Percentiles rank a stretch among this genome's conserved stretches.
Conservation (phyloP, 2,888 invertebrate species). For the Xestobium rufovillosum region DNA sequence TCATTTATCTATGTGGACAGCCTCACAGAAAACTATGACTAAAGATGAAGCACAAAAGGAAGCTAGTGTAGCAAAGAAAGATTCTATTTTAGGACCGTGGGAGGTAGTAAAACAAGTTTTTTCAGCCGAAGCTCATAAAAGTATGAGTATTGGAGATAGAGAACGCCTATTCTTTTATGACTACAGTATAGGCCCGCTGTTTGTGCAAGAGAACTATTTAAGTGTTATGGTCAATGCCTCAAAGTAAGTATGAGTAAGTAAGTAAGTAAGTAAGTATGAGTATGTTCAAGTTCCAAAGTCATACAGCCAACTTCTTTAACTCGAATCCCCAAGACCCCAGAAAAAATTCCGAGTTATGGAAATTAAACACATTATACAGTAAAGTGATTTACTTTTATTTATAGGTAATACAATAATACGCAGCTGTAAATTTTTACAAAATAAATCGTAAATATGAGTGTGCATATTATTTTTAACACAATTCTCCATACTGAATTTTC, state of each 20-base stretch:
- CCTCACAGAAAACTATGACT: slow-evolving; percentile 45
- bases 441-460: too few species aligned
- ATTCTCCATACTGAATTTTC: too few species aligned
- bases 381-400: too few species aligned
- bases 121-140: slow-evolving; percentile 66
- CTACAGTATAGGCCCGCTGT: slow-evolving; percentile 91
- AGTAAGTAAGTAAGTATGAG: too few species aligned
- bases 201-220: slow-evolving; percentile 96
- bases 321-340: too few species aligned
- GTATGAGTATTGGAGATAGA: slow-evolving; percentile 73
- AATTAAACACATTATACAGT: too few species aligned
- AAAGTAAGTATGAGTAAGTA: slow-evolving; percentile 58
- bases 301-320: too few species aligned
- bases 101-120: slow-evolving; percentile 89
- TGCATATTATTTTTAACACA: too few species aligned
- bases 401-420: too few species aligned
- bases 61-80: slow-evolving; percentile 63
- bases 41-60: slow-evolving; percentile 49
- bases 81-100: slow-evolving; percentile 87
- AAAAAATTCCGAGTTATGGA: too few species aligned
- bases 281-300: too few species aligned
- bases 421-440: too few species aligned
- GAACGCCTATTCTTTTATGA: slow-evolving; percentile 93
- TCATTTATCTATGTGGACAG: slow-evolving; percentile 75
- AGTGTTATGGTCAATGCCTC: slow-evolving; percentile 68